Evolutionary conservation across 2,797 vertebrate genomes (phyloP).

Genomic region (Sphenodon punctatus): DNA sequence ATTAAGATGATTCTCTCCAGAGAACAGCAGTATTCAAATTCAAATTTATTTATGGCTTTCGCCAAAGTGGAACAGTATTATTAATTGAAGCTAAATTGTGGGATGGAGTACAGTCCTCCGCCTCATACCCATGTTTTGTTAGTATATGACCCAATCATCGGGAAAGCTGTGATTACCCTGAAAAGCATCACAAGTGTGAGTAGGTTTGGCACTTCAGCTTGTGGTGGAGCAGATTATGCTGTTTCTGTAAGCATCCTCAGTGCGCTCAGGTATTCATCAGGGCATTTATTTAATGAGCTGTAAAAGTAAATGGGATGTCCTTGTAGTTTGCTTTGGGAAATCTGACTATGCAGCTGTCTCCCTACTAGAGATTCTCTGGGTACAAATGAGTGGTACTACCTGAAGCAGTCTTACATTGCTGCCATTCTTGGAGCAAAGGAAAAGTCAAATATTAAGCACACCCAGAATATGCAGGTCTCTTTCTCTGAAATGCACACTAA

Average conservation of each 20-base stretch:
- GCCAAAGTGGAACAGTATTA: too few species aligned
- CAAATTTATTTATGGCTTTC: too few species aligned
- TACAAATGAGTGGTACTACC: too few species aligned
- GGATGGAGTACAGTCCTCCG: neutral
- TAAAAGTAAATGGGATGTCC: too few species aligned
- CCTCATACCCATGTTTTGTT: too few species aligned
- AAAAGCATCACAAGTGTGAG: neutral
- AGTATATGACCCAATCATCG: neutral
- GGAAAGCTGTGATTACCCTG: neutral
- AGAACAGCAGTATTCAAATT: accelerated
- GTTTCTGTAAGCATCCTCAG: accelerated
- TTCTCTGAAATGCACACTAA: accelerated
- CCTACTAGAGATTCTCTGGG: too few species aligned
- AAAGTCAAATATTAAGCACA: neutral
- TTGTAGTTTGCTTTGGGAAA: too few species aligned
- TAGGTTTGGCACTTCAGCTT: accelerated
- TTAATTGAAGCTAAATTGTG: accelerated
- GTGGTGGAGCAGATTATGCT: accelerated
- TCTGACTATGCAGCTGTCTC: accelerated
- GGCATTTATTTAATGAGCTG: neutral
- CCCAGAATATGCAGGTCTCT: accelerated
- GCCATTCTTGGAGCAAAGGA: neutral
- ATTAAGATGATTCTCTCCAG: accelerated
- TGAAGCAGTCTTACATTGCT: neutral
- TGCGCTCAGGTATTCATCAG: too few species aligned